Percentiles rank a stretch among this genome's conserved stretches.
phyloP scores from a whole-genome alignment of 2,113 vertebrate species.

The Phocoena phocoena region DNA sequence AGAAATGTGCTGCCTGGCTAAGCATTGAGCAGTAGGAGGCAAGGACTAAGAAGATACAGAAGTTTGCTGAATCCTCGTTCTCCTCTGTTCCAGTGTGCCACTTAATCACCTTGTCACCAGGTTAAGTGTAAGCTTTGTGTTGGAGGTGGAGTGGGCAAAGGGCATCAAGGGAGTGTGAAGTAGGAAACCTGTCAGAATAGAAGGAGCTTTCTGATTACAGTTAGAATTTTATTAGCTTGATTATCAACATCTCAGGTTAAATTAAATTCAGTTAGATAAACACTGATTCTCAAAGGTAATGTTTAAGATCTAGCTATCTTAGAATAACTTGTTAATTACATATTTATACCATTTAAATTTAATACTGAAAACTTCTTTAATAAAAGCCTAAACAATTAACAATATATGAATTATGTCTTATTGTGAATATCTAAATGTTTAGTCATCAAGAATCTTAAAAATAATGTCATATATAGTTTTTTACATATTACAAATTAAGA shows the following conservation, averaged over 20 bases:
- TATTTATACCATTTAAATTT: background rate
- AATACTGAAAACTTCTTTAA: background rate
- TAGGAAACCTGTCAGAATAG: background rate
- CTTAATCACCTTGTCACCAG: background rate
- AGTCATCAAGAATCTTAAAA: background rate
- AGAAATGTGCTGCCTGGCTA: background rate
- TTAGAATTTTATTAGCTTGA: background rate
- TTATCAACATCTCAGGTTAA: background rate
- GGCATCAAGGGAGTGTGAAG: background rate
- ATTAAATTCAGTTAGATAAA: background rate
- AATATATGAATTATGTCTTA: background rate
- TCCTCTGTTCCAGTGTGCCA: background rate
- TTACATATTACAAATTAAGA: background rate
- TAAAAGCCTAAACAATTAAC: background rate
- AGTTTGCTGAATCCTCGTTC: background rate
- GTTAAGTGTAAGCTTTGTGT: background rate
- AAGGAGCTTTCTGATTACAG: background rate
- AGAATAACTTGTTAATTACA: background rate
- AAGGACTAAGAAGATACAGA: background rate
- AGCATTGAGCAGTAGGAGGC: background rate
- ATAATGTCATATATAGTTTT: background rate
- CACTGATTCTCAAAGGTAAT: background rate
- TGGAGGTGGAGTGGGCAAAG: background rate
- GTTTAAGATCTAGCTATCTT: background rate
- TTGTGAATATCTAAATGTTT: background rate